Evolutionary conservation across 2,888 invertebrate species (phyloP).

Genomic region (Pyrrhosoma nymphula): DNA sequence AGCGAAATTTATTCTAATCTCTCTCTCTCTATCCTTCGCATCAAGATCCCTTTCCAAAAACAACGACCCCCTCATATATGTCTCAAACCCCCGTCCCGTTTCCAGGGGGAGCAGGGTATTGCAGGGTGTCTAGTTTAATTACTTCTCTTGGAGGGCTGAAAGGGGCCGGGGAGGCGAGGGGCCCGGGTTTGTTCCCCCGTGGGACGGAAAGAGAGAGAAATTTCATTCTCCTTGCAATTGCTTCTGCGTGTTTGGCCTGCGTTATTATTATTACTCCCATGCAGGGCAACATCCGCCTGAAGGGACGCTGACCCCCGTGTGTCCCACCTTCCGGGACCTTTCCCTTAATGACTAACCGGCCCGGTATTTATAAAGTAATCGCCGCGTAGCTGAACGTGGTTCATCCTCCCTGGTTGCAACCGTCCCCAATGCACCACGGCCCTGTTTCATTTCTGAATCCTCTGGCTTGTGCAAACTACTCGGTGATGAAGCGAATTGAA

Average conservation of each 20-base stretch:
- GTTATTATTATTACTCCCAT: no score
- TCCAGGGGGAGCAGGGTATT: no score
- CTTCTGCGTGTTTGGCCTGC: no score
- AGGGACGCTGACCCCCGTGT: neutral
- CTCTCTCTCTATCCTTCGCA: neutral
- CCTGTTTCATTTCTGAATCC: neutral
- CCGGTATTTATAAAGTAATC: neutral
- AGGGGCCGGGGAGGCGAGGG: neutral
- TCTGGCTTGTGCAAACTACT: neutral
- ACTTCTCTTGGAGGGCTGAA: neutral
- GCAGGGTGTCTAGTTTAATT: no score
- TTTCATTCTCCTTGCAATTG: neutral
- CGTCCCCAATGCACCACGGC: no score
- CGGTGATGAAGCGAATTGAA: neutral
- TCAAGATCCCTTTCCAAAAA: no score
- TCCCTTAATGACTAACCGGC: neutral
- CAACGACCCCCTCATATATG: no score
- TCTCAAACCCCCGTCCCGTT: no score
- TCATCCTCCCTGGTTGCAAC: no score
- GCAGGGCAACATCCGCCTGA: neutral
- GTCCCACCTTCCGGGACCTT: neutral
- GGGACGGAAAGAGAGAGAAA: neutral
- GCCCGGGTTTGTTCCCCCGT: neutral
- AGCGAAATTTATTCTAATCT: neutral
- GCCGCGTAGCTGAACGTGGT: neutral